A percentile compares a stretch with the other conserved stretches of the same genome.
phyloP scores from a whole-genome alignment of 35 echinoderm and acorn worm genomes.

The Apostichopus californicus region DNA sequence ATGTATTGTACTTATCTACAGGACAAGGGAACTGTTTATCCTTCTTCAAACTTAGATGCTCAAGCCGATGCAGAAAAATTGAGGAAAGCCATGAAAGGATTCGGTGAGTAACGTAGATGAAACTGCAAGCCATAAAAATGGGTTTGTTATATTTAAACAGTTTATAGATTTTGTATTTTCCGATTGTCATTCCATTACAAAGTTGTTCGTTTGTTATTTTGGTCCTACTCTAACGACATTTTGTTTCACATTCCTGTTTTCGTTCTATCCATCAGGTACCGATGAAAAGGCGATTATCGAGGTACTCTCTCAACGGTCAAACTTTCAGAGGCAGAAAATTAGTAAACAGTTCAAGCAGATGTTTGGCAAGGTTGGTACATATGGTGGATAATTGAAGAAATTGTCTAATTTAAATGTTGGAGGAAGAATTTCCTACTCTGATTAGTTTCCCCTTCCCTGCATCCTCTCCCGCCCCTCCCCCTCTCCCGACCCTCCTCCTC shows the following conservation, averaged over 20 bases:
- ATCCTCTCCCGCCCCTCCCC: too few species aligned
- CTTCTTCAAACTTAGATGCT: conserved; percentile 69
- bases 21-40: conserved; percentile 87
- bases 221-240: background rate
- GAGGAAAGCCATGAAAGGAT: conserved; percentile 94
- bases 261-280: conserved; percentile 57
- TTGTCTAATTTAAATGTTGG: too few species aligned
- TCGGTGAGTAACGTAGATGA: conserved; percentile 61
- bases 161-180: too few species aligned
- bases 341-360: conserved; percentile 95
- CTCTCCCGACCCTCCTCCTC: too few species aligned
- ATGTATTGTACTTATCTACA: background rate
- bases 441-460: too few species aligned
- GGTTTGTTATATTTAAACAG: too few species aligned
- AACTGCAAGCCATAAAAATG: too few species aligned
- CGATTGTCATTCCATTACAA: too few species aligned
- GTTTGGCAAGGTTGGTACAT: conserved; percentile 90
- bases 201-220: background rate
- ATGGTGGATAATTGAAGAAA: background rate
- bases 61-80: conserved; percentile 87
- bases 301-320: conserved; percentile 77
- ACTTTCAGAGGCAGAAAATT: conserved; percentile 87
- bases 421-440: too few species aligned
- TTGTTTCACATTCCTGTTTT: background rate
- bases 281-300: conserved; percentile 98